These are phyloP conservation scores for Coleophora deauratella DNA, from an alignment of 2,888 invertebrate species.

Conservation along the genomic window DNA sequence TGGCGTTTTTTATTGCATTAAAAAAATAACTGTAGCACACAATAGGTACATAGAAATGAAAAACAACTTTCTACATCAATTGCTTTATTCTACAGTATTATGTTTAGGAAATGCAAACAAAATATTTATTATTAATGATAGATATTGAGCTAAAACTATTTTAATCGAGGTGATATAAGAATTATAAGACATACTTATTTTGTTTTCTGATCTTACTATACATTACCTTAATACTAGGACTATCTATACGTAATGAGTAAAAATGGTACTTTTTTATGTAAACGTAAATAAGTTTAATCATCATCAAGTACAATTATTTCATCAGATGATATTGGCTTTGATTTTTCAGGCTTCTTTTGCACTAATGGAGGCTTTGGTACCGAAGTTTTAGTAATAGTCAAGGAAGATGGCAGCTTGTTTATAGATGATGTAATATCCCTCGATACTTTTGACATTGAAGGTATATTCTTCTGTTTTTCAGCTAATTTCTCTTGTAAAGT, in stretches of 20 bases:
- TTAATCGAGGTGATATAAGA: too few relatives aligned
- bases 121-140: too few relatives aligned
- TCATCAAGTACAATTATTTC: slow-evolving; percentile 66
- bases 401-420: slow-evolving; percentile 63
- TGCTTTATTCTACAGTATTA: too few relatives aligned
- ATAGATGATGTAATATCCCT: slow-evolving; percentile 52
- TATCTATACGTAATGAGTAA: neutral
- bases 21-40: too few relatives aligned
- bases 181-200: too few relatives aligned
- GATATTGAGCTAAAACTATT: too few relatives aligned
- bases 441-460: slow-evolving; percentile 29
- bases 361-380: slow-evolving; percentile 27
- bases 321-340: slow-evolving; percentile 49
- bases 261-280: neutral
- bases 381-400: slow-evolving; percentile 66
- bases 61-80: too few relatives aligned
- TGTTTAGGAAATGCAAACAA: too few relatives aligned
- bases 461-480: slow-evolving; percentile 74
- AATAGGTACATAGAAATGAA: too few relatives aligned
- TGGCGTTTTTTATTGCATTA: too few relatives aligned
- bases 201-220: too few relatives aligned
- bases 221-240: too few relatives aligned
- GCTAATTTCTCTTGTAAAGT: slow-evolving; percentile 81
- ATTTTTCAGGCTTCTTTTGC: slow-evolving; percentile 43
- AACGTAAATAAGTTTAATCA: slow-evolving; percentile 33